Conservation (phyloP, 2,113 vertebrate species). For the Epinephelus moara region DNA sequence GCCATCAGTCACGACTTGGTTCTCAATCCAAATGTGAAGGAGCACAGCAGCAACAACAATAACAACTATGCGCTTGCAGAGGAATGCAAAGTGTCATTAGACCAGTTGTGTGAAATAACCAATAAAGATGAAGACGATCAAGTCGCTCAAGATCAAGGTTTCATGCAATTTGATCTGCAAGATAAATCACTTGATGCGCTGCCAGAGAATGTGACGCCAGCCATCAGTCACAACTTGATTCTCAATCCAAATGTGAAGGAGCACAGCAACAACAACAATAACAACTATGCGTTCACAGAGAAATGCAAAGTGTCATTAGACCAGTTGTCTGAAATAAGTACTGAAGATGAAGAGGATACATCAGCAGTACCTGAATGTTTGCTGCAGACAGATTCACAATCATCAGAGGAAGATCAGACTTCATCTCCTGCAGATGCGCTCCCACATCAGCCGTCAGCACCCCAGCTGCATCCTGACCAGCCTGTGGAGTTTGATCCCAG, state of each 20-base stretch:
- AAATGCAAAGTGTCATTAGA: neutral
- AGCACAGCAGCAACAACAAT: conserved; percentile 61
- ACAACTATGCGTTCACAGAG: conserved; percentile 16
- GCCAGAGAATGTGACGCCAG: neutral
- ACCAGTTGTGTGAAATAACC: neutral
- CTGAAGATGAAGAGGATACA: neutral
- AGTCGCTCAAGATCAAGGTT: neutral
- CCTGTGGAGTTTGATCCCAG: conserved; percentile 28
- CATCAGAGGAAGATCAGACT: neutral
- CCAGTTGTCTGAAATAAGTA: rapidly evolving
- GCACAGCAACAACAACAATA: conserved; percentile 58
- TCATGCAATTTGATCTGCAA: neutral
- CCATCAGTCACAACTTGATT: neutral
- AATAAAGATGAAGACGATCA: no score
- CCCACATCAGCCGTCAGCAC: neutral
- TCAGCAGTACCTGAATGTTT: neutral
- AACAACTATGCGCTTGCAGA: conserved; percentile 14
- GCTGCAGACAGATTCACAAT: neutral
- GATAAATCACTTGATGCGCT: conserved; percentile 18
- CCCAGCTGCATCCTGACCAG: neutral
- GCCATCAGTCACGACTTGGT: neutral
- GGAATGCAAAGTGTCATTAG: neutral
- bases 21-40: conserved; percentile 18
- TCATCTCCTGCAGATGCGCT: neutral
- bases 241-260: conserved; percentile 24